phyloP scores from a whole-genome alignment of 2,888 invertebrate genomes.

The Carabus problematicus region DNA sequence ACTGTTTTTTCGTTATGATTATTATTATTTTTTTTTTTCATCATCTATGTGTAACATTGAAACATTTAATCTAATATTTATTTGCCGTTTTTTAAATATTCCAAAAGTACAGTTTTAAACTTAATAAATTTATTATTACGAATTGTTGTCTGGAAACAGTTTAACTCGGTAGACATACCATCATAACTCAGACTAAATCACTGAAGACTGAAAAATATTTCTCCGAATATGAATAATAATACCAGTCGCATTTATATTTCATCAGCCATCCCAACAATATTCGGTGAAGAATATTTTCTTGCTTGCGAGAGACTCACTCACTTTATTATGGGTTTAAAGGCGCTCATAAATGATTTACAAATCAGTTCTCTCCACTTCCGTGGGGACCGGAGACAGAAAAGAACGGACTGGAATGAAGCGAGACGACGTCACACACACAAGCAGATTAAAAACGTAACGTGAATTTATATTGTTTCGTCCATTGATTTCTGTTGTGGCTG shows the following conservation, averaged over 20 bases:
- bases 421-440: slow-evolving; percentile 17
- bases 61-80: no score
- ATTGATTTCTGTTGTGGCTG: slow-evolving; percentile 48
- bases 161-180: no score
- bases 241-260: neutral
- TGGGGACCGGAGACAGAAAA: slow-evolving; percentile 18
- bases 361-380: slow-evolving; percentile 11
- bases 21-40: no score
- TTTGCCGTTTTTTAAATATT: no score
- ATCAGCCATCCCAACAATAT: neutral
- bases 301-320: neutral
- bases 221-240: neutral
- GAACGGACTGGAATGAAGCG: neutral
- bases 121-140: no score
- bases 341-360: slow-evolving; percentile 20
- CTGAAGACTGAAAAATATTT: neutral
- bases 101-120: no score
- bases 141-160: no score
- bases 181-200: no score
- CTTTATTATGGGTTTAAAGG: slow-evolving; percentile 15
- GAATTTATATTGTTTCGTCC: slow-evolving; percentile 43
- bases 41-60: no score
- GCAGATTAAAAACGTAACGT: slow-evolving; percentile 35
- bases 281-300: neutral
- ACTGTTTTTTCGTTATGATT: no score